Evolutionary conservation across 2,888 invertebrate genomes (phyloP).

Genomic region (Mechanitis mazaeus): DNA sequence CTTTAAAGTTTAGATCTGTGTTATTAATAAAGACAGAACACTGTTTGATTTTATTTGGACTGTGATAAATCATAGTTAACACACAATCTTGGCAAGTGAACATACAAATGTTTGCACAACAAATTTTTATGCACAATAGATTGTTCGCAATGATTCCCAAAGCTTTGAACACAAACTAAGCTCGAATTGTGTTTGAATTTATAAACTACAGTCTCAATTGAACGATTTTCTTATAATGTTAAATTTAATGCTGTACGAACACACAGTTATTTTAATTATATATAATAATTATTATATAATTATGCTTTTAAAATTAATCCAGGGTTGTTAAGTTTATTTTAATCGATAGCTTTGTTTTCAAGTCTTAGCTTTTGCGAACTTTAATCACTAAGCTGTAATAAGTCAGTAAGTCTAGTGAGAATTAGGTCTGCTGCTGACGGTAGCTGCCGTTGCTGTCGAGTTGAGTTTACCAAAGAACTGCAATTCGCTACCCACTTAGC

Average conservation of each 20-base stretch:
- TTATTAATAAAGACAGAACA: neutral
- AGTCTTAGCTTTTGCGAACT: neutral
- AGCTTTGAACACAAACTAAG: constrained; percentile 48
- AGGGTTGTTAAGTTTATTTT: neutral
- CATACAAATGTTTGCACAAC: constrained; percentile 6
- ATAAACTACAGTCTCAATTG: constrained; percentile 17
- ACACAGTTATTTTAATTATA: no score
- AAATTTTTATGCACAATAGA: constrained; percentile 13
- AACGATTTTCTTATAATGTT: constrained; percentile 19
- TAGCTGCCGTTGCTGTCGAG: constrained; percentile 1
- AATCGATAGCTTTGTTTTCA: neutral
- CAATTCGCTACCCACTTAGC: neutral
- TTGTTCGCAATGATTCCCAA: constrained; percentile 23
- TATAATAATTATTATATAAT: no score
- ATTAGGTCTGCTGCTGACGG: neutral
- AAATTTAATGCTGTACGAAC: constrained; percentile 16
- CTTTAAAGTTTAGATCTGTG: no score
- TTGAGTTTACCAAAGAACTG: neutral
- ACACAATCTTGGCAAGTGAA: constrained; percentile 10
- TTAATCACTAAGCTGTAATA: neutral
- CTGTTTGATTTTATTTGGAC: constrained; percentile 5
- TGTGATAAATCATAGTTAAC: constrained; percentile 8
- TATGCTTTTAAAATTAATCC: no score
- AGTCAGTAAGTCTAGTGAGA: neutral
- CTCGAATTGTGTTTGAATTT: constrained; percentile 42